Evolutionary conservation across 2,888 invertebrate species (phyloP).

Genomic region (Cephus pygmeus): DNA sequence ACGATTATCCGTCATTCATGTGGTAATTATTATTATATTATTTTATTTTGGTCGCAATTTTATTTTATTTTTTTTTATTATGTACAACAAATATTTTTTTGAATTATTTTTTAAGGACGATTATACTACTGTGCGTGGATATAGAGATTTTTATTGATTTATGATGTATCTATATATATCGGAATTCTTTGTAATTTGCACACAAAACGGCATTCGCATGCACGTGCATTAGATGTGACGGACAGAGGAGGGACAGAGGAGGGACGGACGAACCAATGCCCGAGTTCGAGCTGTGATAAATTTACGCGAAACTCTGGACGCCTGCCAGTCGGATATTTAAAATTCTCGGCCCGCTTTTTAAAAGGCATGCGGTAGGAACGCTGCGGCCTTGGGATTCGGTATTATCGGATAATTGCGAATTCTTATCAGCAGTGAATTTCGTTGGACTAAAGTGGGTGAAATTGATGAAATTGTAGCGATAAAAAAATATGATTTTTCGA

Average conservation of each 20-base stretch:
- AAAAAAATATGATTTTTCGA: neutral
- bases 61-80: neutral
- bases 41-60: neutral
- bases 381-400: neutral
- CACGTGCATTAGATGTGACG: neutral
- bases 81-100: neutral
- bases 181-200: too few relatives aligned
- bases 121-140: neutral
- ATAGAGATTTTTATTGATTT: neutral
- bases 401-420: neutral
- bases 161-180: neutral
- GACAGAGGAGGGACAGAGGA: neutral
- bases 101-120: neutral
- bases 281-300: slow-evolving; percentile 34
- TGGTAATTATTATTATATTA: neutral
- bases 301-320: slow-evolving; percentile 47
- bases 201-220: neutral
- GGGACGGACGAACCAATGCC: neutral
- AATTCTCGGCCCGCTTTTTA: slow-evolving; percentile 17
- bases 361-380: neutral
- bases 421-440: neutral
- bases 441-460: neutral
- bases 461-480: neutral
- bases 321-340: slow-evolving; percentile 52
- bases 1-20: neutral